phyloP scores from a whole-genome alignment of 2,113 vertebrate genomes.

The Pluvianellus socialis region DNA sequence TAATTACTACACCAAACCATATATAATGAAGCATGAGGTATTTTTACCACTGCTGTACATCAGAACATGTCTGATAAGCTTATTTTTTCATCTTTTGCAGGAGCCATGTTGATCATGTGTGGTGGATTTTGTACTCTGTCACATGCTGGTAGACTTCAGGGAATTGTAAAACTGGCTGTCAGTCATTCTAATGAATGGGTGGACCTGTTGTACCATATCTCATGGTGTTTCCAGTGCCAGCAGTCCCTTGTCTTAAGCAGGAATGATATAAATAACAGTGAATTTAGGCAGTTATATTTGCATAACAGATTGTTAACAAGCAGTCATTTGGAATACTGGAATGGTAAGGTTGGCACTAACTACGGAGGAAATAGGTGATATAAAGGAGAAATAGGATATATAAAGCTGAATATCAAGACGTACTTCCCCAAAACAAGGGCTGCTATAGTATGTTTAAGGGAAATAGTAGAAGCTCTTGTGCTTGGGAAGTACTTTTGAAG shows the following conservation, averaged over 20 bases:
- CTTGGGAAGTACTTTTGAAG: background rate
- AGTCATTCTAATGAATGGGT: background rate
- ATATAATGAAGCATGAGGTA: background rate
- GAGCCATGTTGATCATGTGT: fast-evolving
- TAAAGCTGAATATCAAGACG: background rate
- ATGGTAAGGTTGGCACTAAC: background rate
- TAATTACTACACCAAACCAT: background rate
- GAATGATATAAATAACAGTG: background rate
- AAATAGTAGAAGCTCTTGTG: background rate
- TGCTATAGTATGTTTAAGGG: background rate
- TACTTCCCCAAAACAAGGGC: background rate
- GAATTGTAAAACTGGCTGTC: background rate
- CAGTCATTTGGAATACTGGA: background rate
- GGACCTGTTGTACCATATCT: background rate
- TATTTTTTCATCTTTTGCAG: background rate
- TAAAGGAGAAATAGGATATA: background rate
- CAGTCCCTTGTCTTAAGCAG: background rate
- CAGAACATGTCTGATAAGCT: background rate
- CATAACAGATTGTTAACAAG: background rate
- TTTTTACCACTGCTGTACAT: background rate
- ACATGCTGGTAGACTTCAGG: background rate
- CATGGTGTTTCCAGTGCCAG: background rate
- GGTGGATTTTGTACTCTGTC: background rate
- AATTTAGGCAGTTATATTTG: background rate
- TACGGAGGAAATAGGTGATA: background rate